Conservation (phyloP, 1,140 invertebrate species). For the Dinothrombium tinctorium region DNA sequence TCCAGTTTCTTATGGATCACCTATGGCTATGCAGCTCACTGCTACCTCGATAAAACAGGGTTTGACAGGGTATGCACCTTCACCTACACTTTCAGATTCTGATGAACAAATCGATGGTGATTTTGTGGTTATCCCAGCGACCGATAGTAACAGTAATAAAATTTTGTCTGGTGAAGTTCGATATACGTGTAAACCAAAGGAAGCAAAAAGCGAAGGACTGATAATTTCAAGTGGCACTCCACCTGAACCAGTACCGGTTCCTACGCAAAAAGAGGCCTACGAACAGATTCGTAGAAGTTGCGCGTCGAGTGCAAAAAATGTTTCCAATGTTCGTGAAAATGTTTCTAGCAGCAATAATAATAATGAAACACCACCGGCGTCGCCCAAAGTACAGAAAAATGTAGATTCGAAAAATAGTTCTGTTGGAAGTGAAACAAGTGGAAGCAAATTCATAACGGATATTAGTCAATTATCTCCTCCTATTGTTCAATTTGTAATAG, state of each 20-base stretch:
- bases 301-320: constrained; percentile 3
- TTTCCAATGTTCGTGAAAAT: neutral
- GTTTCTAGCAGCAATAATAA: neutral
- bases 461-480: constrained; percentile 12
- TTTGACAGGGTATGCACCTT: too few relatives aligned
- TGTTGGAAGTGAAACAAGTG: constrained; percentile 1
- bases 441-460: constrained; percentile 7
- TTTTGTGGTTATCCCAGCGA: constrained; percentile 55
- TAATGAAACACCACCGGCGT: neutral
- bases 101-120: constrained; percentile 38
- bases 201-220: neutral
- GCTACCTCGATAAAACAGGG: neutral
- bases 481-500: constrained; percentile 10
- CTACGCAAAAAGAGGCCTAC: constrained; percentile 14
- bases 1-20: neutral
- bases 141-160: neutral
- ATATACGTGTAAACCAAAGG: neutral
- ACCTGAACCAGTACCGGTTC: constrained; percentile 13
- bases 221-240: neutral
- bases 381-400: neutral
- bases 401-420: constrained; percentile 2
- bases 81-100: neutral
- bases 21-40: neutral
- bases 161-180: neutral
- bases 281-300: constrained; percentile 13